Conservation (phyloP, 2,113 vertebrate genomes). For the Epinephelus cyanopodus region DNA sequence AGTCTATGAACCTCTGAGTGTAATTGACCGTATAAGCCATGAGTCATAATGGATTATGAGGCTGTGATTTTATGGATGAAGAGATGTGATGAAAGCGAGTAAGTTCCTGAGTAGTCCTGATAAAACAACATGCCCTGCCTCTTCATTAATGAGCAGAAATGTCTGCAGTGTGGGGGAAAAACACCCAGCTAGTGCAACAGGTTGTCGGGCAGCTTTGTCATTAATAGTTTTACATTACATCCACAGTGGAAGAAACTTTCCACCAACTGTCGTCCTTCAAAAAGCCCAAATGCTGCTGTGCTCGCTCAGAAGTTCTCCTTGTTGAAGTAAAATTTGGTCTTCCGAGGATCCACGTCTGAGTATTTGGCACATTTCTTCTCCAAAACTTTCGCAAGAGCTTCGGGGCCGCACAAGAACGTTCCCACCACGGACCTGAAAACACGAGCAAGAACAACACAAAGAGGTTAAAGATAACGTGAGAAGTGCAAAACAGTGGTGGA, state of each 20-base stretch:
- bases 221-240: neutral
- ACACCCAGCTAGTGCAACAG: neutral
- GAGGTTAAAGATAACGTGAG: neutral
- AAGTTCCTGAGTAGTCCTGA: constrained; percentile 27
- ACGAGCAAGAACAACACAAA: neutral
- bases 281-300: neutral
- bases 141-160: neutral
- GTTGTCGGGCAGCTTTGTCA: neutral
- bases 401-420: constrained; percentile 91
- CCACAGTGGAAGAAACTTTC: neutral
- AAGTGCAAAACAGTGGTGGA: neutral
- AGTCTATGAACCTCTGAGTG: neutral
- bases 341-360: constrained; percentile 91
- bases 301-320: constrained; percentile 92
- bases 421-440: constrained; percentile 88
- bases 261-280: neutral
- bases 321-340: constrained; percentile 95
- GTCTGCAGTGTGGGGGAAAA: neutral
- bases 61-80: neutral
- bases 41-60: neutral
- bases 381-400: constrained; percentile 84
- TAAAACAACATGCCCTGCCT: neutral
- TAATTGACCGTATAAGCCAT: no score
- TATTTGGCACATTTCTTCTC: constrained; percentile 88
- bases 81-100: neutral